Evolutionary conservation across 2,113 vertebrate species (phyloP), one percentile per base, ranked within the genome.

Genomic region (Struthidea cinerea): DNA sequence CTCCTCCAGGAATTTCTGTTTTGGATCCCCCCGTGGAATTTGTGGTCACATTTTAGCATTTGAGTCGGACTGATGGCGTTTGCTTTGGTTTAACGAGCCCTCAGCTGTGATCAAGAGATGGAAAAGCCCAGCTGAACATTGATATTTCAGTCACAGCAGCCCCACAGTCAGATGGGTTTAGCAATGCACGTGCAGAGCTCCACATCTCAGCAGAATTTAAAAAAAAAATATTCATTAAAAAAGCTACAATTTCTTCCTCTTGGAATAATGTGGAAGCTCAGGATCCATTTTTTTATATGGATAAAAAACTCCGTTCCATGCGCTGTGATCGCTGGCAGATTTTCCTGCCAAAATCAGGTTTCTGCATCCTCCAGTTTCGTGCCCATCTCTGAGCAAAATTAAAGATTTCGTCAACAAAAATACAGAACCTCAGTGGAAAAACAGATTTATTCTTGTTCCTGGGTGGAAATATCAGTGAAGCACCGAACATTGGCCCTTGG

Each of bases 11-110:
- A 86, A 84, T 7, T 53, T 3, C 7, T 2, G 15, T 13, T 35
- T 88, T 59, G n/a, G 71, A 70, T 74, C 30, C 78, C 85, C 69
- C 57, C 26, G 3, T n/a, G 82, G 46, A 65, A 85, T 21, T 42
- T 44, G 68, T 37, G 28, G 64, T 47, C 80, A 33, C 42, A 37
- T 41, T 79, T 57, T 20, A 74, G 55, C 35, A 17, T 80, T 87
- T 11, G 41, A 50, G 32, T 63, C 6, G 13, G 85, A 84, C 71
- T 39, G 92, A 83, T 91, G 44, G 28, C 6, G 9, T 88, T 93
- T 77, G 59, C 50, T 87, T 47, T n/a, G 53, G 24, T 90, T 61
- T 84, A 75, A 95, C 7, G 81, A 94, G 90, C 28, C 71, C 92
- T 77, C 50, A 47, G 71, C 64, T 55, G 60, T 15, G 76, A 74